Base-by-base conservation (phyloP, 2,113 vertebrate genomes). In the Hippoglossus stenolepis region DNA sequence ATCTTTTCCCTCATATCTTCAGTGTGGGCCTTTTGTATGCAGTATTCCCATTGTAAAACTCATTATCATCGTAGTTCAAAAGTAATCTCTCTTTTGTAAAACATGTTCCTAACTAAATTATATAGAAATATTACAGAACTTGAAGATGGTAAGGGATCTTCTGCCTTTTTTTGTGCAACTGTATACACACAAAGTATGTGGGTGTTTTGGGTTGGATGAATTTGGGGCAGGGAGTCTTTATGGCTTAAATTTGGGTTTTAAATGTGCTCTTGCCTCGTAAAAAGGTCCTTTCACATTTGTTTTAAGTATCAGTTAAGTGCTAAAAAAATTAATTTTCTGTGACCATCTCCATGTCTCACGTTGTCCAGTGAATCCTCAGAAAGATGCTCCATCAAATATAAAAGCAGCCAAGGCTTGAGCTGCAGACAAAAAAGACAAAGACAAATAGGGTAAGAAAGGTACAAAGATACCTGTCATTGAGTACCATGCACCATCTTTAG, bases 351-450 rank as follows among this genome's bases (percentile, higher is more conserved):
- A 24, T 23, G 40, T 57, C 47, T 62, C 4, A 23, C n/a, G 68
- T 69, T 74, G 53, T 67, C 66, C 73, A 49, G 66, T 86, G 49
- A 77, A 70, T 61, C 68, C 70, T 96, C 94, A 98, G 91, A 96
- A 97, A 3, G 96, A 95, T 78, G 95, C 93, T 91, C 95, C 93
- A 8, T 96, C 95, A 91, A 96, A 96, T 85, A 95, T 96, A 82
- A 79, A 53, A 65, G 95, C 94, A 12, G 95, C 96, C 91, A 96
- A 90, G 62, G 95, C 95, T 93, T 96, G 96, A 94, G 94, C 97
- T 97, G 72, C 20, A 86, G 76, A 89, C 8, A 70, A 38, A 58
- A 59, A 63, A 18, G 47, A 51, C 47, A 18, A 51, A 51, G 47
- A 51, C 47, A 51, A 18, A 17, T 51, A 5, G 18, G 18, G 18